phyloP scores from a whole-genome alignment of 64 coral and sea anemone species.

The Anthopleura sola region DNA sequence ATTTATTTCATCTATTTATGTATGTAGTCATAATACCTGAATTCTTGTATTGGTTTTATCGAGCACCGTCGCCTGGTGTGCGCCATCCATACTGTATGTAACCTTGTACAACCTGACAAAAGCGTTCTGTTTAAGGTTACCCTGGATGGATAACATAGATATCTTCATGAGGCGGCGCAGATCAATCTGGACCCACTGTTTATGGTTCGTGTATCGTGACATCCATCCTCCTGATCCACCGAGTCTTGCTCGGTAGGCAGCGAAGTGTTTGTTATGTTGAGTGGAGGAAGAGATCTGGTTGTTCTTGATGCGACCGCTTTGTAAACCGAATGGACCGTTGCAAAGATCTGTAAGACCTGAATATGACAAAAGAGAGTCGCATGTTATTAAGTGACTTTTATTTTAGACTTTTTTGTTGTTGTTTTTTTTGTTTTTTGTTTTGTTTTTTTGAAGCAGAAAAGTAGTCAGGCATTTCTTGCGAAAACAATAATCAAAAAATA shows the following conservation, averaged over 20 bases:
- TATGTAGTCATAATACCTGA: too few species aligned
- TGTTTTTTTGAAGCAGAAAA: too few species aligned
- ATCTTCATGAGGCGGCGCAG: constrained; percentile 45
- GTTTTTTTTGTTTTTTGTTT: too few species aligned
- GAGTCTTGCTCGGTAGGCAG: constrained; percentile 51
- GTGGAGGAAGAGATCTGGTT: constrained; percentile 60
- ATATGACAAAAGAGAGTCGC: not conserved
- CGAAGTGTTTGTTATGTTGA: constrained; percentile 42
- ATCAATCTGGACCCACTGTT: constrained; percentile 73
- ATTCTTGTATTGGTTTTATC: not conserved
- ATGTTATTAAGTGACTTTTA: not conserved
- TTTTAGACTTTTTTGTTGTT: not conserved
- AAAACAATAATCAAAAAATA: too few species aligned
- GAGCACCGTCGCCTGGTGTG: constrained; percentile 38
- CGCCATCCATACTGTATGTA: constrained; percentile 62
- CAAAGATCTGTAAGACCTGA: constrained; percentile 52
- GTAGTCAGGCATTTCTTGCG: too few species aligned
- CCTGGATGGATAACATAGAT: constrained; percentile 76
- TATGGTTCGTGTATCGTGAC: constrained; percentile 59
- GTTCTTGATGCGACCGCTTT: constrained; percentile 68
- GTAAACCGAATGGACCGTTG: constrained; percentile 55
- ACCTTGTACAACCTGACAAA: constrained; percentile 66
- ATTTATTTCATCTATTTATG: too few species aligned
- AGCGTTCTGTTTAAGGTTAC: constrained; percentile 39
- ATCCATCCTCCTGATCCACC: constrained; percentile 55